Conservation (phyloP, 1,140 invertebrate species). For the Procambarus clarkii region DNA sequence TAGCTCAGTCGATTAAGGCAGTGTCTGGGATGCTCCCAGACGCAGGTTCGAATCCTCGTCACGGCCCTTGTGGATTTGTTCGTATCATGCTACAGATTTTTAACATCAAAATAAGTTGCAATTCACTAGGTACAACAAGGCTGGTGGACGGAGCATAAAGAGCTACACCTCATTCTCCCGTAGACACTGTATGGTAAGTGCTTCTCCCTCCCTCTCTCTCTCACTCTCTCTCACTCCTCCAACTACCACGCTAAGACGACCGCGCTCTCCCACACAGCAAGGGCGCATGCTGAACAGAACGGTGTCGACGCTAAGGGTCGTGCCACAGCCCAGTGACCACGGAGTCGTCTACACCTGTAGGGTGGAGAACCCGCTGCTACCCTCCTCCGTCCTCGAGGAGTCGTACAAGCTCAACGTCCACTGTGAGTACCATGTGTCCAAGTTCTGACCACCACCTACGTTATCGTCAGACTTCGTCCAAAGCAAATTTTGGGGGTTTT, state of each 20-base stretch:
- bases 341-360: constrained; percentile 89
- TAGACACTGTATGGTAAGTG: neutral
- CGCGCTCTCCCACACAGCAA: constrained; percentile 24
- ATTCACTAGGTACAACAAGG: too few species aligned
- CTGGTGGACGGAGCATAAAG: too few species aligned
- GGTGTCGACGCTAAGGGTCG: constrained; percentile 53
- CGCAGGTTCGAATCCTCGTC: too few species aligned
- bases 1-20: too few species aligned
- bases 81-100: too few species aligned
- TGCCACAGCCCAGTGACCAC: constrained; percentile 80
- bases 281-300: constrained; percentile 61
- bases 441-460: too few species aligned
- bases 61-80: too few species aligned
- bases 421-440: constrained; percentile 83
- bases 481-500: neutral
- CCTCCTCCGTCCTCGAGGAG: constrained; percentile 85
- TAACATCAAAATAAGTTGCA: too few species aligned
- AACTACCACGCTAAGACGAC: too few species aligned
- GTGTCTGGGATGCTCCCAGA: too few species aligned
- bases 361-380: constrained; percentile 84
- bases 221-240: neutral
- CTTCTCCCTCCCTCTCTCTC: neutral
- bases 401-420: constrained; percentile 90
- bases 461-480: neutral
- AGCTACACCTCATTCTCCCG: neutral